These are phyloP conservation scores for Acanthosoma haemorrhoidale DNA, from an alignment of 2,888 invertebrate species.

Conservation along the genomic window DNA sequence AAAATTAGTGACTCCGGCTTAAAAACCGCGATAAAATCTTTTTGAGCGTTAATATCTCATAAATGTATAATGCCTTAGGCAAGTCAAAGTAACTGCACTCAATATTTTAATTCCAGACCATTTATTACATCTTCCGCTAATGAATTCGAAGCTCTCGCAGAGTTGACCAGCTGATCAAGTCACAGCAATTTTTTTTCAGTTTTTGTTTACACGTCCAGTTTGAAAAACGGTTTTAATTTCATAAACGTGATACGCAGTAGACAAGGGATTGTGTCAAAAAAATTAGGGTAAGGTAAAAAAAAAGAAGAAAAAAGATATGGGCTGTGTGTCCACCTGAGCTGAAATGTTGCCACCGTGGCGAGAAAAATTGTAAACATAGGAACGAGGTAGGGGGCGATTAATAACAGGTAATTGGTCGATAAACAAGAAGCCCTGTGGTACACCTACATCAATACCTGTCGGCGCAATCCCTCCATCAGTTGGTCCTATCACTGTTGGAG, in stretches of 20 bases:
- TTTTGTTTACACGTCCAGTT: too few relatives aligned
- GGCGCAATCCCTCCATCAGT: neutral
- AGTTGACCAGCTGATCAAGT: too few relatives aligned
- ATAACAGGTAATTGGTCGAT: constrained; percentile 23
- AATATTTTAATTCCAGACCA: too few relatives aligned
- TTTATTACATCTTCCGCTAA: too few relatives aligned
- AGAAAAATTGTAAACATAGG: constrained; percentile 19
- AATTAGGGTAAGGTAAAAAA: neutral
- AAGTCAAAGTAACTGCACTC: too few relatives aligned
- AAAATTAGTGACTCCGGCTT: too few relatives aligned
- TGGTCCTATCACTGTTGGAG: neutral
- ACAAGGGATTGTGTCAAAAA: neutral
- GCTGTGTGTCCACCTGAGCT: constrained; percentile 19
- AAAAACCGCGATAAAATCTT: too few relatives aligned
- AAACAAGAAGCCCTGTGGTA: constrained; percentile 8
- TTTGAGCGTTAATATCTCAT: too few relatives aligned
- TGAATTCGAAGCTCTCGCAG: too few relatives aligned
- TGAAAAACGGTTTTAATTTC: constrained; percentile 8
- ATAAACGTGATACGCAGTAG: constrained; percentile 6
- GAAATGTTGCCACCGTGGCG: neutral
- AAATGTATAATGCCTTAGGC: too few relatives aligned
- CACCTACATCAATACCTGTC: constrained; percentile 19
- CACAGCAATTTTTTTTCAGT: too few relatives aligned
- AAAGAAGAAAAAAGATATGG: neutral
- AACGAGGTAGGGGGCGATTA: neutral